A percentile compares a stretch with the other conserved stretches of the same genome.
phyloP scores from a whole-genome alignment of 2,888 invertebrate species.

The Plagodis pulveraria region DNA sequence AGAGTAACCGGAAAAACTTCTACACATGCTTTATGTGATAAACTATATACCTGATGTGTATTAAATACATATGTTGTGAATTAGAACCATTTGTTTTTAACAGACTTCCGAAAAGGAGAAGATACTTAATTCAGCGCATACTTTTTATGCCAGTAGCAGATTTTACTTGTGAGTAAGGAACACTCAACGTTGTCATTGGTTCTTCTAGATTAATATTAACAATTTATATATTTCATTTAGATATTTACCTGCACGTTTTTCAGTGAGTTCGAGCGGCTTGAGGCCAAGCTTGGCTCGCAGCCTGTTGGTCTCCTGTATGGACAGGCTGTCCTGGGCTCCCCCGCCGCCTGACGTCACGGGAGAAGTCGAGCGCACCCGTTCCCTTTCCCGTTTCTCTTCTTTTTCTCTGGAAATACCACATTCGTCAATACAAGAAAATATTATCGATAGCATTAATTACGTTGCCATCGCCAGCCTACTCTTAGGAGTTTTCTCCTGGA shows the following conservation, averaged over 20 bases:
- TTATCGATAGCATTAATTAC: background rate
- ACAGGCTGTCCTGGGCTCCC: conserved; percentile 85
- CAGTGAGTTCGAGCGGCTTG: conserved; percentile 92
- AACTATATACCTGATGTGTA: too few species aligned
- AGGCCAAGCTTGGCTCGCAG: conserved; percentile 96
- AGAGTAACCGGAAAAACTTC: too few species aligned
- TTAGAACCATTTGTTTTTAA: too few species aligned
- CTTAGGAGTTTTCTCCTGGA: too few species aligned
- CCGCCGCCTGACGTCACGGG: conserved; percentile 47
- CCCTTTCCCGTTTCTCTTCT: conserved; percentile 34
- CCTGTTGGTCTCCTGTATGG: conserved; percentile 94
- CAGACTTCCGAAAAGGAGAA: too few species aligned
- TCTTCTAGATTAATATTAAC: background rate
- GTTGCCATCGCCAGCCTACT: too few species aligned
- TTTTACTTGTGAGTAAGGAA: too few species aligned
- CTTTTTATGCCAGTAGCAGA: too few species aligned
- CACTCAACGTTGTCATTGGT: too few species aligned
- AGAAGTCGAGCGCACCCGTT: conserved; percentile 41
- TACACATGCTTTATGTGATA: too few species aligned
- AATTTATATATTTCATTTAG: background rate
- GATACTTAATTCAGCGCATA: too few species aligned
- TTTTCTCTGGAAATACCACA: conserved; percentile 8
- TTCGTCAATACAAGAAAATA: background rate
- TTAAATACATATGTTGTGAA: too few species aligned
- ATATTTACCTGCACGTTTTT: conserved; percentile 62